phyloP scores from a whole-genome alignment of 2,888 invertebrate genomes.

The Melieria omissa region DNA sequence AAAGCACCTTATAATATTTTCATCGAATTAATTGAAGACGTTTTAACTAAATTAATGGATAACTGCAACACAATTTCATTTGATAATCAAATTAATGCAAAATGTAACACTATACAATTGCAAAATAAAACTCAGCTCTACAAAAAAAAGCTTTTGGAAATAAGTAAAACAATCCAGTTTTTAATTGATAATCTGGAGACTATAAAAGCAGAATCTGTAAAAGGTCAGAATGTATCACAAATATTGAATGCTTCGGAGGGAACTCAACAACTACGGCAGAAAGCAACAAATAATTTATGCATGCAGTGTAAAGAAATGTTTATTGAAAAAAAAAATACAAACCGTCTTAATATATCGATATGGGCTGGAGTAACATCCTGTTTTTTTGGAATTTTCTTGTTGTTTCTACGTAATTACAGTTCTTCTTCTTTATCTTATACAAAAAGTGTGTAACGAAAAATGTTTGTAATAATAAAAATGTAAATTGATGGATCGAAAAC shows the following conservation, averaged over 20 bases:
- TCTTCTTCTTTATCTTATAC: conserved; percentile 2
- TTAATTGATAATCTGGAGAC: conserved; percentile 16
- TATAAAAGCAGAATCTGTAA: neutral
- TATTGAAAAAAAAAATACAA: conserved; percentile 14
- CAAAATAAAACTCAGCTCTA: conserved; percentile 9
- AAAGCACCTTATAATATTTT: conserved; percentile 11
- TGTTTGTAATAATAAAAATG: neutral
- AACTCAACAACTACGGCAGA: conserved; percentile 1
- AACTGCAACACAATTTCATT: conserved; percentile 19
- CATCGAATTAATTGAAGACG: conserved; percentile 16
- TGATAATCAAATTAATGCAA: conserved; percentile 38
- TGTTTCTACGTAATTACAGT: conserved; percentile 74
- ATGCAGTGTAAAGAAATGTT: conserved; percentile 4
- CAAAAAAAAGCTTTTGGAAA: neutral
- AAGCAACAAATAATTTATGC: neutral
- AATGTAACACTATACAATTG: conserved; percentile 23
- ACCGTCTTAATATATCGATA: conserved; percentile 23
- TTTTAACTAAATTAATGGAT: conserved; percentile 31
- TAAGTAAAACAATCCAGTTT: conserved; percentile 10
- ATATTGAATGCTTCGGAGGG: conserved; percentile 2
- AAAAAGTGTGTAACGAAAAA: neutral
- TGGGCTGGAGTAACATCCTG: conserved; percentile 89
- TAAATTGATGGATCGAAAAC: too few species aligned
- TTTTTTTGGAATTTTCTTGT: conserved; percentile 81
- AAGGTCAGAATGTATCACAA: neutral